Conservation (phyloP, 2,113 vertebrate species). For the Colossoma macropomum region DNA sequence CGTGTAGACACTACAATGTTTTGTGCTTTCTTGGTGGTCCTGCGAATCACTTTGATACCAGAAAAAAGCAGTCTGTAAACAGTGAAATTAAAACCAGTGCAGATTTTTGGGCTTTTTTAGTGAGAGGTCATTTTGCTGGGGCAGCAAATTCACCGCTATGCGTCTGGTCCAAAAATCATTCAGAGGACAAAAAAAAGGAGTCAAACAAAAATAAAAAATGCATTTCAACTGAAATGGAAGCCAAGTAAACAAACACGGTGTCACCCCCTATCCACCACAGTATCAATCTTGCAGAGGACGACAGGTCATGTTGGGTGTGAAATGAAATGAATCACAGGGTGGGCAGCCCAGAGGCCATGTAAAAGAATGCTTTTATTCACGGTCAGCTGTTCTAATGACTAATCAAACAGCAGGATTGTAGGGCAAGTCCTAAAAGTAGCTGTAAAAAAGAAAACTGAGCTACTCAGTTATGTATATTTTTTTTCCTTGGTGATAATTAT, state of each 20-base stretch:
- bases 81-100: constrained; percentile 70
- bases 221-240: constrained; percentile 20
- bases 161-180: not conserved
- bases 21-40: constrained; percentile 53
- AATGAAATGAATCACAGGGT: not conserved
- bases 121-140: not conserved
- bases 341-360: not conserved
- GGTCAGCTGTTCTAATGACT: not conserved
- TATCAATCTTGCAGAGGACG: not conserved
- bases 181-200: too few species aligned
- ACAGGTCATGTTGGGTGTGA: not conserved
- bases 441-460: too few species aligned
- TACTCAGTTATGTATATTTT: not conserved
- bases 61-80: constrained; percentile 39
- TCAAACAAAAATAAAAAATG: not conserved
- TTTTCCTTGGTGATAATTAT: constrained; percentile 10
- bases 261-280: not conserved
- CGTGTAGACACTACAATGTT: constrained; percentile 38
- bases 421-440: not conserved
- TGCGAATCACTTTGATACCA: constrained; percentile 30
- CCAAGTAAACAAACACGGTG: constrained; percentile 11
- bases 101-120: constrained; percentile 49
- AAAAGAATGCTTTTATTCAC: not conserved
- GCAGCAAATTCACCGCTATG: not conserved
- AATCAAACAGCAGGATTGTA: not conserved